Evolutionary conservation across 2,113 vertebrate species (phyloP), one percentile per base, ranked within the genome.

Genomic region (Prunella himalayana): DNA sequence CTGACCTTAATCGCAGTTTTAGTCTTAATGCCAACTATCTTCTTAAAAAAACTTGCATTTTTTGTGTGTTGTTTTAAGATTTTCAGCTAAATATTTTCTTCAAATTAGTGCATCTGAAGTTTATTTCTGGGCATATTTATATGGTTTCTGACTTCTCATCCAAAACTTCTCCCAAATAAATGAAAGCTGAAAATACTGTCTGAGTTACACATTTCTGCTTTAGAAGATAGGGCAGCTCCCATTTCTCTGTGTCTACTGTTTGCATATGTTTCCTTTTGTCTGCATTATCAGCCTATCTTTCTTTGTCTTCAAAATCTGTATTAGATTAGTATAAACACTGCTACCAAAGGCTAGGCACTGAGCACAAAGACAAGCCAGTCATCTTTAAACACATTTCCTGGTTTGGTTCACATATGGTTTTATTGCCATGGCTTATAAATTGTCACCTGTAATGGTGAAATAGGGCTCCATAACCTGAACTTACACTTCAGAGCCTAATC

Each of bases 371-470:
- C 66, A 92, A 75, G 51, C 54, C 73, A 95, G 92, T 78, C 70
- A 68, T 88, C 75, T 96, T 87, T 73, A 91, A 96, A 86, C 63
- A 89, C 87, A 93, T 96, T 96, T 94, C 78, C 82, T 90, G 87
- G 10, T 94, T 96, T 93, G 96, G 81, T 93, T 93, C 91, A 83
- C 83, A 86, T 92, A 84, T 61, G 86, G 83, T 91, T 97, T 97
- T 97, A 95, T 96, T 93, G 90, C 83, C 37, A 17, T 75, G 90
- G 75, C 86, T 90, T 97, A 95, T 97, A 92, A 97, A 96, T 92
- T 94, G 94, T 93, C 96, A 95, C 88, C 91, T 95, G 63, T 96
- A 93, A 97, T 92, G 59, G 90, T 97, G 95, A 97, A 97, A 94
- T 96, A 96, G 86, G 63, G 78, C 77, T 95, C 90, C 71, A 94